Evolutionary conservation across 2,113 vertebrate genomes (phyloP), one percentile per base, ranked within the genome.

Genomic region (Cyprinodon brontotheroides): DNA sequence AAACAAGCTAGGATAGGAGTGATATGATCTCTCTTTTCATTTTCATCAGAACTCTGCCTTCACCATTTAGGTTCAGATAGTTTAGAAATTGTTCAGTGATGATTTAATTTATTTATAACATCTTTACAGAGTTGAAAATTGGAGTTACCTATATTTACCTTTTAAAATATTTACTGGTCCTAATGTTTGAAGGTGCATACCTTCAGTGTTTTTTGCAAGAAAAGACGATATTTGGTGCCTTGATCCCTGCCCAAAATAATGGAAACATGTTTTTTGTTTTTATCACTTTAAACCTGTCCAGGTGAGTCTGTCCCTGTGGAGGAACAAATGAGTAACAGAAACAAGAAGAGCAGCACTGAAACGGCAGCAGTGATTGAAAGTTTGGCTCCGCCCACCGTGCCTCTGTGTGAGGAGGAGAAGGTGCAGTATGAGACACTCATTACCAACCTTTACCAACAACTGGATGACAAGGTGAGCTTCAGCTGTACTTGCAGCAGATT

Each of bases 241-340:
- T 12, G 45, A 53, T 2, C 8, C 13, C 5, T 2, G 3, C 7
- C 9, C 5, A 4, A 9, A 10, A 39, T 8, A 20, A 59, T 17
- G 11, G 0, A 0, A 6, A 60, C 4, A 8, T 1, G 10, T 4
- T 22, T 1, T 22, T 3, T 4, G 4, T 45, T 15, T 22, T 15
- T 72, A 14, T 40, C 20, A 3, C 14, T n/a, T 38, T 62, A 36
- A 20, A 22, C 36, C 15, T 39, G 0, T 77, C 2, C 74, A 99
- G 98, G 98, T 79, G 97, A 99, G 89, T 93, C 94, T 4, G 98
- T 99, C 67, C 98, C 98, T 2, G 94, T 96, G 64, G 96, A 96
- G 11, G 96, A 99, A 72, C 98, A 99, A 88, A 94, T 96, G 75
- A 96, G 94, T 39, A 93, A 92, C 5, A 98, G 96, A 80, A 97